A percentile compares a stretch with the other conserved stretches of the same genome.
Conservation (phyloP, 2,113 vertebrate genomes). For the Elgaria multicarinata region DNA sequence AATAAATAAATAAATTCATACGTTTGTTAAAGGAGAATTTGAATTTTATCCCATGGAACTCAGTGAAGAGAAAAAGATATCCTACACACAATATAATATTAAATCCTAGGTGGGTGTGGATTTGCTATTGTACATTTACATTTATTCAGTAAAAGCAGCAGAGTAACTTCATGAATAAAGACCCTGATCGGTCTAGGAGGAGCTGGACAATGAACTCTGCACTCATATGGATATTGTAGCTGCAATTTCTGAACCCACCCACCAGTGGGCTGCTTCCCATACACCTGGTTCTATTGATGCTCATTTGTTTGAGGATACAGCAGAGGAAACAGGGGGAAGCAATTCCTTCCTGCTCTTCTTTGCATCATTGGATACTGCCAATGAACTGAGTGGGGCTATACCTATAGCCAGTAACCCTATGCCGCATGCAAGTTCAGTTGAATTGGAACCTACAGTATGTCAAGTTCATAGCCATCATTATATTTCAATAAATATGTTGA, state of each 20-base stretch:
- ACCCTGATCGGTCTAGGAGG: neutral
- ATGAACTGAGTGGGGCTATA: neutral
- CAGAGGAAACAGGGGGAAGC: neutral
- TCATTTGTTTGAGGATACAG: neutral
- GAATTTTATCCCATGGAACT: neutral
- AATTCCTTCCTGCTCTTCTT: neutral
- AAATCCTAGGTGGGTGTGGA: neutral
- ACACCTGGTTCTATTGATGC: neutral
- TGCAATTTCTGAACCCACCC: neutral
- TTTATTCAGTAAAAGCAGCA: neutral
- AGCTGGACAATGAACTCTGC: neutral
- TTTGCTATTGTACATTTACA: neutral
- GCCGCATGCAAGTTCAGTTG: neutral
- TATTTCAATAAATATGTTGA: conserved; percentile 45
- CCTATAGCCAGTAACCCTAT: neutral
- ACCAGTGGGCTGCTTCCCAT: neutral
- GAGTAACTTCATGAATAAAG: neutral
- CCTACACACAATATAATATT: neutral
- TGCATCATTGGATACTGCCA: neutral
- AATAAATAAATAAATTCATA: too few relatives aligned
- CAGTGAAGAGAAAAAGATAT: neutral
- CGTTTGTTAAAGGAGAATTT: neutral
- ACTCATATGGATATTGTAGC: neutral
- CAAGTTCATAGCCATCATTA: neutral
- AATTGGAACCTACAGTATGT: too few relatives aligned